Base-by-base conservation (phyloP, 2,888 invertebrate genomes). In the Macrophya annulata region DNA sequence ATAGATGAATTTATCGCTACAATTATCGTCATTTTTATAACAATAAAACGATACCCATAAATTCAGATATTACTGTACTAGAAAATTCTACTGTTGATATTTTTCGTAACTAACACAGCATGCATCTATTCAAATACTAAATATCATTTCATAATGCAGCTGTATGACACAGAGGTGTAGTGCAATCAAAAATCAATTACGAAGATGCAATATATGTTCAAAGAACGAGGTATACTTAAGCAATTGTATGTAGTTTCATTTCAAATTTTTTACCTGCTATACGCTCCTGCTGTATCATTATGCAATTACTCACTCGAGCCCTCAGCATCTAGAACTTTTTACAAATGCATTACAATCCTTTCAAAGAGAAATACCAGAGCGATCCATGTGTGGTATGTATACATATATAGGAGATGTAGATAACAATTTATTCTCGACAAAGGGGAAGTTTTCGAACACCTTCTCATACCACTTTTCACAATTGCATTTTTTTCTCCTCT, bases 141-240 rank as follows among this genome's bases (percentile, higher is more conserved):
- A 71, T 71, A 6, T 71, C 17, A 71, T 71, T 71, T 40, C 17
- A 71, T 71, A 40, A 71, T 40, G 37, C 71, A 71, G 71, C 40
- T 71, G 15, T 17, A 12, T 71, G 37, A 40, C 40, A 40, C 21
- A 37, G 12, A 37, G 37, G 8, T 45, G 15, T 21, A 45, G n/a
- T 8, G 45, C 45, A 45, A 21, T 74, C 15, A 45, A 74, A 74
- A 74, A 74, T 74, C 72, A 45, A 74, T 45, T 45, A 45, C 45
- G 45, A 43, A 9, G 12, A 43, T 45, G 21, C 21, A 45, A 74
- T 45, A 8, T 72, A 74, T 68, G 68, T 68, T 68, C 31, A 68
- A 17, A 37, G 5, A 37, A 68, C 37, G 68, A 68, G 37, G 68
- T 68, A 17, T 68, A 17, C 68, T 37, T 15, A 37, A 68, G 15